phyloP scores from a whole-genome alignment of 2,888 invertebrate genomes.

The Heteromyza rotundicornis region DNA sequence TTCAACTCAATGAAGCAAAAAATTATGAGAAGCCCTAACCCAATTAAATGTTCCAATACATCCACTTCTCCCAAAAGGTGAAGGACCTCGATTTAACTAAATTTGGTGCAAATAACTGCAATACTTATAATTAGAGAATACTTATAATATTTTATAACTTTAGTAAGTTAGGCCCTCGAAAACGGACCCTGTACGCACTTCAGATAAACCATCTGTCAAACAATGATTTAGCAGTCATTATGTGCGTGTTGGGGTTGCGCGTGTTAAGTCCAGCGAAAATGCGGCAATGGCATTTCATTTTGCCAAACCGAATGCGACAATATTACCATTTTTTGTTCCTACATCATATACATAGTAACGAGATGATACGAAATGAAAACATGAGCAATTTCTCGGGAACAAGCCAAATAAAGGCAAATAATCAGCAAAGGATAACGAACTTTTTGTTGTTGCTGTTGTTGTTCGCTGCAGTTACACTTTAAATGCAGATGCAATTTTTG shows the following conservation, averaged over 20 bases:
- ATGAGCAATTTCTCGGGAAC: constrained; percentile 6
- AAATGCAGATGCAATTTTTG: constrained; percentile 33
- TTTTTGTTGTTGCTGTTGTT: constrained; percentile 3
- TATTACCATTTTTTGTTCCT: not conserved
- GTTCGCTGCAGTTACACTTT: constrained; percentile 12
- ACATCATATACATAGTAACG: too few relatives aligned
- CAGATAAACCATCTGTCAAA: constrained; percentile 18
- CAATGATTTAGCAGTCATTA: constrained; percentile 28
- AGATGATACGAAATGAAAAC: not conserved
- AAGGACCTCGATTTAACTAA: too few relatives aligned
- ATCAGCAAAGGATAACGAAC: constrained; percentile 7
- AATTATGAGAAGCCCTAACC: too few relatives aligned
- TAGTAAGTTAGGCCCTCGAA: not conserved
- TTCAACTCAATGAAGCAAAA: too few relatives aligned
- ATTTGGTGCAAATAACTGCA: too few relatives aligned
- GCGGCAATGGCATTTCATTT: not conserved
- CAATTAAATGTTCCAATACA: too few relatives aligned
- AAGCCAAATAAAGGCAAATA: constrained; percentile 5
- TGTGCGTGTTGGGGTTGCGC: constrained; percentile 19
- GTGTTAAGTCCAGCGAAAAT: not conserved
- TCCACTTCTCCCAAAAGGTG: too few relatives aligned
- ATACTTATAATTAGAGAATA: too few relatives aligned
- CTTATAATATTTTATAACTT: not conserved
- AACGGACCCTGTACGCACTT: not conserved
- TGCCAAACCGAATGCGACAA: constrained; percentile 15